phyloP scores from a whole-genome alignment of 1,140 invertebrate species.

The Atopsyche davidsoni region DNA sequence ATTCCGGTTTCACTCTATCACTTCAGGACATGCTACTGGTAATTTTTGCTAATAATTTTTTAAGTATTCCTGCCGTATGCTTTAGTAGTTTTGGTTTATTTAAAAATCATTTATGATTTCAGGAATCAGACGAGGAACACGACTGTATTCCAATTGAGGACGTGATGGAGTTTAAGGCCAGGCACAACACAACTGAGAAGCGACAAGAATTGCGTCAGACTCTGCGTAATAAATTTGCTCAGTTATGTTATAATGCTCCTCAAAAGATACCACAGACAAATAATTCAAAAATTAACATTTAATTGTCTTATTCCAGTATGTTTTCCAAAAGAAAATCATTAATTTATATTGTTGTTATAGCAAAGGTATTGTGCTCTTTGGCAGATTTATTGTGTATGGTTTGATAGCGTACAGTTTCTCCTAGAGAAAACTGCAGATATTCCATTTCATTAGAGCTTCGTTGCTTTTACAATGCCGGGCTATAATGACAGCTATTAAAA shows the following conservation, averaged over 20 bases:
- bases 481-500: conserved; percentile 14
- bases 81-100: background rate
- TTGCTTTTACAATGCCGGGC: conserved; percentile 11
- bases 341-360: conserved; percentile 15
- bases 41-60: conserved; percentile 31
- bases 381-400: conserved; percentile 18
- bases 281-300: too few species aligned
- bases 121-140: conserved; percentile 64
- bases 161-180: conserved; percentile 71
- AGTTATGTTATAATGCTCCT: conserved; percentile 57
- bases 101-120: conserved; percentile 38
- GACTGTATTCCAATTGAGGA: conserved; percentile 84
- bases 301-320: too few species aligned
- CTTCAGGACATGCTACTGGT: conserved; percentile 68
- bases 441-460: conserved; percentile 14
- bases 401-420: conserved; percentile 16
- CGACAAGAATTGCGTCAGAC: conserved; percentile 75
- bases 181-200: conserved; percentile 70
- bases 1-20: conserved; percentile 48
- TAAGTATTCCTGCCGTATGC: background rate
- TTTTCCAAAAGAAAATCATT: conserved; percentile 15
- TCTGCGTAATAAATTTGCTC: conserved; percentile 73
- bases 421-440: conserved; percentile 18
- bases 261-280: conserved; percentile 21
- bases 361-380: conserved; percentile 11